phyloP scores from a whole-genome alignment of 1,140 invertebrate genomes.

The Platorchestia sp. region DNA sequence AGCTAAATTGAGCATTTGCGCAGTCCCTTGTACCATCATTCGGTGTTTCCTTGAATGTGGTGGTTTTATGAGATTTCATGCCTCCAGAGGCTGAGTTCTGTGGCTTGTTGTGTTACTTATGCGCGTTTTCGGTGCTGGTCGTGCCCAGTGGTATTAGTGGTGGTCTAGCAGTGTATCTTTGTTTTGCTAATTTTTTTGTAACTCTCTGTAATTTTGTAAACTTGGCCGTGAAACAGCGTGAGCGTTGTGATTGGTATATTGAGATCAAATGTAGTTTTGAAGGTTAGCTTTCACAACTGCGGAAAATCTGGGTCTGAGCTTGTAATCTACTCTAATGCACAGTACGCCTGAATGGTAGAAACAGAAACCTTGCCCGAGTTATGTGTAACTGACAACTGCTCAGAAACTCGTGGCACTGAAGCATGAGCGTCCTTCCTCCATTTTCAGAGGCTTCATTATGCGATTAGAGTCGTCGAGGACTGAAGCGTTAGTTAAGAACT shows the following conservation, averaged over 20 bases:
- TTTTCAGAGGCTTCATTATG: not conserved
- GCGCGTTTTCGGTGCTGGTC: not conserved
- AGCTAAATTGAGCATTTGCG: not conserved
- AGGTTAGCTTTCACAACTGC: not conserved
- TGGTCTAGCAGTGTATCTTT: too few relatives aligned
- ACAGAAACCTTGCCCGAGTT: not conserved
- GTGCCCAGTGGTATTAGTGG: not conserved
- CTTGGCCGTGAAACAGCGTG: too few relatives aligned
- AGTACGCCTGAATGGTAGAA: not conserved
- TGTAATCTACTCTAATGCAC: not conserved
- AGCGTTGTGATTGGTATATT: too few relatives aligned
- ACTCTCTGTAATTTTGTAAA: not conserved
- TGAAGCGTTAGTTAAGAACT: conserved; percentile 47
- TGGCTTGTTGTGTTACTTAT: not conserved
- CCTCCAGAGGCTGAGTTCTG: not conserved
- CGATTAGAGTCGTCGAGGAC: conserved; percentile 31
- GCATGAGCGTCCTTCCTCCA: not conserved
- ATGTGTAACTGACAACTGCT: not conserved
- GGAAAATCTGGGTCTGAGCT: not conserved
- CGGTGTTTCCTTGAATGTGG: not conserved
- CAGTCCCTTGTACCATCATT: not conserved
- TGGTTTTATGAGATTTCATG: not conserved
- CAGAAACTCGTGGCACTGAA: not conserved
- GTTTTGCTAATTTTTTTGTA: not conserved
- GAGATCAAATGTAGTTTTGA: not conserved